phyloP scores from a whole-genome alignment of 2,113 vertebrate genomes.

The Passerina amoena region DNA sequence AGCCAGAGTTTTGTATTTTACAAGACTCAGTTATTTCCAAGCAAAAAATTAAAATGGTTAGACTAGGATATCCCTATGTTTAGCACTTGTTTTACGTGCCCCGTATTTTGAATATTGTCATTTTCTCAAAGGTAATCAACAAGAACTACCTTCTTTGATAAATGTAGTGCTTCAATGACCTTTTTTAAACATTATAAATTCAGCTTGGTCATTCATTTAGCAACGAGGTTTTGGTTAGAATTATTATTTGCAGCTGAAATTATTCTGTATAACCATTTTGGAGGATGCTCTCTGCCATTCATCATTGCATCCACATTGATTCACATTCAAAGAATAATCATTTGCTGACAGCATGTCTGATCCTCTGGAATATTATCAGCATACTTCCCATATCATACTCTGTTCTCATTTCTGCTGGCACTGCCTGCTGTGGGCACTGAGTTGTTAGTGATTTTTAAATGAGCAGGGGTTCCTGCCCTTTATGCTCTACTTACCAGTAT shows the following conservation, averaged over 20 bases:
- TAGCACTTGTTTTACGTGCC: background rate
- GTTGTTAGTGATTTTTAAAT: background rate
- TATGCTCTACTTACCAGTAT: background rate
- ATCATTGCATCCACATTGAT: background rate
- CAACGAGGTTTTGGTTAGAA: background rate
- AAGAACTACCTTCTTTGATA: background rate
- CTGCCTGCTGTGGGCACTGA: background rate
- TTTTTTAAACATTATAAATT: background rate
- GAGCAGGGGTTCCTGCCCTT: background rate
- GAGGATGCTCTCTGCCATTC: background rate
- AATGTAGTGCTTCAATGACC: background rate
- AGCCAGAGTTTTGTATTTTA: background rate
- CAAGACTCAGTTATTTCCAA: background rate
- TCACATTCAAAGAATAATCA: background rate
- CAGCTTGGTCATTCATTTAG: background rate
- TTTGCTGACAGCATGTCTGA: background rate
- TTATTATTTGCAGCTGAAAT: background rate
- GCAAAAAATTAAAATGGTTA: background rate
- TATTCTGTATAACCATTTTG: background rate
- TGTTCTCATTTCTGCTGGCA: background rate
- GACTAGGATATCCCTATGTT: background rate
- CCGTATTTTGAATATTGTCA: background rate
- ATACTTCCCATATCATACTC: background rate
- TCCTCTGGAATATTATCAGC: background rate
- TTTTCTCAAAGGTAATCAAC: background rate